These are phyloP conservation scores for Noctua pronuba DNA, from an alignment of 2,888 invertebrate genomes.

Conservation along the genomic window DNA sequence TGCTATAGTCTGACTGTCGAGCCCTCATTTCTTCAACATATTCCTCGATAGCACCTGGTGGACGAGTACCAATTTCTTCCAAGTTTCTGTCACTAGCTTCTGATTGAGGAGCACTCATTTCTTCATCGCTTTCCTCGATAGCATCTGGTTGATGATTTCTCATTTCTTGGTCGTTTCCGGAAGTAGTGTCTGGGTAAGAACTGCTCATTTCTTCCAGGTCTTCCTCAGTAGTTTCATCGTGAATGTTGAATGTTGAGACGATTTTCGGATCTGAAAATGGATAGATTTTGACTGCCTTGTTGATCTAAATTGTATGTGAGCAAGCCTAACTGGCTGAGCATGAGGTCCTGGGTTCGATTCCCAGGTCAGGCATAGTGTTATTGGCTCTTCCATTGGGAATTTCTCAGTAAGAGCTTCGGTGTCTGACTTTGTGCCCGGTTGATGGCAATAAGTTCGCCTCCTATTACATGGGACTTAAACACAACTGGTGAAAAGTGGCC, in stretches of 20 bases:
- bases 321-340: neutral
- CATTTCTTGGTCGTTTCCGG: neutral
- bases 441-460: no score
- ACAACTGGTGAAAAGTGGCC: neutral
- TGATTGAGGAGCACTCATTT: neutral
- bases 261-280: constrained; percentile 46
- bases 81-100: neutral
- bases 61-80: neutral
- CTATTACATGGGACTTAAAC: neutral
- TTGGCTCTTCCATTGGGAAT: neutral
- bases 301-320: neutral
- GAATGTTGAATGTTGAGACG: neutral
- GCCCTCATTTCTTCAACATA: neutral
- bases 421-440: neutral
- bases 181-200: neutral
- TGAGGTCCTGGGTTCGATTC: neutral
- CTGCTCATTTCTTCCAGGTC: neutral
- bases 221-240: neutral
- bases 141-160: neutral
- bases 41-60: no score
- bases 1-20: neutral
- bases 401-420: neutral
- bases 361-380: neutral
- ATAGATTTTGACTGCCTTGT: neutral
- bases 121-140: neutral